Evolutionary conservation across 1,140 invertebrate genomes (phyloP).

Genomic region (Eumaeus atala): DNA sequence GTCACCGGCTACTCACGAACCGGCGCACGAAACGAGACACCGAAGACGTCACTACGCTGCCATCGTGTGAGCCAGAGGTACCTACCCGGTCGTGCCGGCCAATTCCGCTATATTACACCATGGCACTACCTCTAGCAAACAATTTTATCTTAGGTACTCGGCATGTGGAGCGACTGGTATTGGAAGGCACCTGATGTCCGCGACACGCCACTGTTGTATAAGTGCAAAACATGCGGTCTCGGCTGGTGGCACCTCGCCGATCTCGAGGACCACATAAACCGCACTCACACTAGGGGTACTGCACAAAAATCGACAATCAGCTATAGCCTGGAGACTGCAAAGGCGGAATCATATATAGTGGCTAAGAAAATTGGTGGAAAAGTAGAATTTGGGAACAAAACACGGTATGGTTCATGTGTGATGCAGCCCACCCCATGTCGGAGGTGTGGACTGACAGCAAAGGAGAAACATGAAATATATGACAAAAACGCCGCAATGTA

Average conservation of each 20-base stretch:
- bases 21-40: too few relatives aligned
- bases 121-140: too few relatives aligned
- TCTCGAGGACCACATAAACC: conserved; percentile 27
- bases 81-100: too few relatives aligned
- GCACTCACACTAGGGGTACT: neutral
- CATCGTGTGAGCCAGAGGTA: too few relatives aligned
- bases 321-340: neutral
- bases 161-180: conserved; percentile 25
- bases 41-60: too few relatives aligned
- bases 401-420: neutral
- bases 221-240: conserved; percentile 29
- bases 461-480: neutral
- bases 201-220: conserved; percentile 27
- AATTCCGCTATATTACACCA: too few relatives aligned
- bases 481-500: neutral
- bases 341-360: neutral
- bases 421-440: neutral
- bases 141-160: neutral
- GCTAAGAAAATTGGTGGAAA: neutral
- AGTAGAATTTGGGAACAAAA: neutral
- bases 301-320: neutral
- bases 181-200: neutral
- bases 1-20: too few relatives aligned
- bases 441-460: neutral
- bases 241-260: conserved; percentile 30